Base-by-base conservation (phyloP, 2,888 invertebrate genomes). In the Drosophila meridionalis region DNA sequence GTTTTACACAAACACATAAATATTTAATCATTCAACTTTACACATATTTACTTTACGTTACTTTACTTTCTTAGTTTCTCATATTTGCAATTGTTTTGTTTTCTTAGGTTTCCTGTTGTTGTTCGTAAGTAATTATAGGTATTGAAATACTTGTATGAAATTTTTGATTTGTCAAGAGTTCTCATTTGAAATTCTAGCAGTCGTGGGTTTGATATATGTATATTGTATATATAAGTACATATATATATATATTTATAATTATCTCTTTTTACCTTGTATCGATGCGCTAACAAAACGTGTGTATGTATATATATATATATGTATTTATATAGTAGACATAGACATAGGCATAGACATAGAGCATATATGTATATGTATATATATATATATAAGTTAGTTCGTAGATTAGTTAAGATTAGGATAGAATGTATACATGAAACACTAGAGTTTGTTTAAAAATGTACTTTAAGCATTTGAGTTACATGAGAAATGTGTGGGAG, bases 161-260 rank as follows among this genome's bases (percentile, higher is more conserved):
- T 87, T 75, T 89, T 90, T 89, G 90, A 89, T 89, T 89, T 89
- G 89, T 89, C 89, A 90, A 90, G 82, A 89, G 89, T 87, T 91
- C 77, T 89, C 79, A 76, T 79, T 76, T 88, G 90, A 91, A 90
- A 91, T 90, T 91, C 89, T 89, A 89, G 90, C 88, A 89, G 88
- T 88, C 88, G 85, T 87, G 85, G 90, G 83, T 76, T 89, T 68
- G 65, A 83, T 80, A 80, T 62, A 65, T 62, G 42, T 69, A 30
- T 72, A 65, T n/a, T n/a, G n/a, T 65, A 45, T 69, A 56, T 57
- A 32, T 65, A 34, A 52, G 56, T 63, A 65, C 65, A 20, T 68
- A 62, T 63, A 50, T 78, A 59, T 48, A 32, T 68, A 52, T 61
- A 34, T 69, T 62, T 61, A 65, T 82, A 59, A 70, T 67, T 83